A percentile compares a stretch with the other conserved stretches of the same genome.
phyloP scores from a whole-genome alignment of 2,113 vertebrate genomes.

The Lamprologus speciosus region DNA sequence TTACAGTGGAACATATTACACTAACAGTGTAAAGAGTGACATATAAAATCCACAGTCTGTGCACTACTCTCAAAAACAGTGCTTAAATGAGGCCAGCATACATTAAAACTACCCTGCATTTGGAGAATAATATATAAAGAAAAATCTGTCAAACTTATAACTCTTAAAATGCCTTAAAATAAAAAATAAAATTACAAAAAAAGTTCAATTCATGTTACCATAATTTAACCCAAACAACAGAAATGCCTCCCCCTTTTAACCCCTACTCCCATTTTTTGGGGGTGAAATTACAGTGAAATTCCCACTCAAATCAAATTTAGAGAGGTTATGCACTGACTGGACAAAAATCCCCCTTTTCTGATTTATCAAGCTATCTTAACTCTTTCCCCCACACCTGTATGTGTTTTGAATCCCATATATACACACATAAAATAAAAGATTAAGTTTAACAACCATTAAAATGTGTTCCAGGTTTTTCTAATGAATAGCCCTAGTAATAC shows the following conservation, averaged over 20 bases:
- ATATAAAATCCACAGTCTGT: not conserved
- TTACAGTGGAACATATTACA: not conserved
- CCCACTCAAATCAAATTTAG: not conserved
- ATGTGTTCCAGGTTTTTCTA: not conserved
- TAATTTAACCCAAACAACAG: not conserved
- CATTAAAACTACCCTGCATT: not conserved
- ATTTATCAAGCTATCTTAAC: not conserved
- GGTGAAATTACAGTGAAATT: not conserved
- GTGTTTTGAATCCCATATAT: not conserved
- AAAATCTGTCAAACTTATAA: not conserved
- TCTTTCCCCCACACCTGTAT: not conserved
- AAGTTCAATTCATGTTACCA: not conserved
- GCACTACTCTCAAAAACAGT: not conserved
- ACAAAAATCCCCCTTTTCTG: not conserved
- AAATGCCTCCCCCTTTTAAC: not conserved
- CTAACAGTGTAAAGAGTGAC: not conserved
- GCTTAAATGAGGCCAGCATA: not conserved
- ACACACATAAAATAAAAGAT: not conserved
- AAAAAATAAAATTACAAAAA: not conserved
- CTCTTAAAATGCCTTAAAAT: not conserved
- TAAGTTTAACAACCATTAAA: not conserved
- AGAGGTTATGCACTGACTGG: not conserved
- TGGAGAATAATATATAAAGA: not conserved
- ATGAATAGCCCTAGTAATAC: not conserved
- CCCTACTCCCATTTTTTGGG: fast-evolving